phyloP scores from a whole-genome alignment of 1,140 invertebrate species.

The Pogonomyrmex californicus region DNA sequence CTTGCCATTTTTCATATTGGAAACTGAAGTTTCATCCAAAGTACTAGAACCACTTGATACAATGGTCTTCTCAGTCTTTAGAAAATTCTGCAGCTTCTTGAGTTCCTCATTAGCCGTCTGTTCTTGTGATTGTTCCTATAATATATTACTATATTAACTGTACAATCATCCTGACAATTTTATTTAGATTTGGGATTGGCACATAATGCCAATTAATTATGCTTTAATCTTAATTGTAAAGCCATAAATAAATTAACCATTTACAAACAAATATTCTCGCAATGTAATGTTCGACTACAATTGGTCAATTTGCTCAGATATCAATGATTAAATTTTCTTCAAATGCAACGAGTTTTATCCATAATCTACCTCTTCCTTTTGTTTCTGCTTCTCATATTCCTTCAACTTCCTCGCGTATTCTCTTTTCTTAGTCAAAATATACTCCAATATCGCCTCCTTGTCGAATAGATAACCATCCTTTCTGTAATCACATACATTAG shows the following conservation, averaged over 20 bases:
- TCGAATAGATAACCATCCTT: slow-evolving; percentile 98
- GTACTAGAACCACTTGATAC: slow-evolving; percentile 79
- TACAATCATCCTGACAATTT: neutral
- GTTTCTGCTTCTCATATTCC: slow-evolving; percentile 96
- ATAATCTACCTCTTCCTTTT: slow-evolving; percentile 89
- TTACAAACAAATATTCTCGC: too few species aligned
- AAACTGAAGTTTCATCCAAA: slow-evolving; percentile 88
- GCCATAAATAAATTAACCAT: too few species aligned
- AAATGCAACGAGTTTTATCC: too few species aligned
- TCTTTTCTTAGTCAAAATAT: slow-evolving; percentile 97
- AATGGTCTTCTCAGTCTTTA: slow-evolving; percentile 93
- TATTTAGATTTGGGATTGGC: neutral
- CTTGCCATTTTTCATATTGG: slow-evolving; percentile 91
- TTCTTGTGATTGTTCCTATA: slow-evolving; percentile 88
- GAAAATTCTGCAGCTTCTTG: slow-evolving; percentile 91
- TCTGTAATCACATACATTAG: slow-evolving; percentile 84
- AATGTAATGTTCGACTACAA: too few species aligned
- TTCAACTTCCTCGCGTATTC: slow-evolving; percentile 96
- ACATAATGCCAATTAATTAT: too few species aligned
- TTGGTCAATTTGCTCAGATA: too few species aligned
- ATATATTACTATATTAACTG: neutral
- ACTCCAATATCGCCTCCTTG: slow-evolving; percentile 98
- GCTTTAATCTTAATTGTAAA: too few species aligned
- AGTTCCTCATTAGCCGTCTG: slow-evolving; percentile 91
- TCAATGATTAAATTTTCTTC: too few species aligned